phyloP scores from a whole-genome alignment of 1,140 invertebrate species.

The Chionoecetes opilio region DNA sequence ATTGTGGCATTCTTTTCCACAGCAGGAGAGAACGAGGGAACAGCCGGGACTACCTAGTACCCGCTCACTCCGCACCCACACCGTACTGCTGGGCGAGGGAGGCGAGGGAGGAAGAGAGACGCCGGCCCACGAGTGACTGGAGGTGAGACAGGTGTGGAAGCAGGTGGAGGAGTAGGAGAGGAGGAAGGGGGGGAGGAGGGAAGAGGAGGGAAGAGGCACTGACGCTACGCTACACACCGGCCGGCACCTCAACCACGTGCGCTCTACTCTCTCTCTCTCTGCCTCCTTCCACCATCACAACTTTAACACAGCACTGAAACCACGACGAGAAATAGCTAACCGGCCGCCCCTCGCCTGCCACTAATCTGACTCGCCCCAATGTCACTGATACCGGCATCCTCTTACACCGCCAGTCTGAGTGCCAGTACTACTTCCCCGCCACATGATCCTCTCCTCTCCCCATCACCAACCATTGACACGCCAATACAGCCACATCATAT shows the following conservation, averaged over 20 bases:
- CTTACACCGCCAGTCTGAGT: too few relatives aligned
- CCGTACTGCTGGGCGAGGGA: not conserved
- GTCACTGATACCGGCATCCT: too few relatives aligned
- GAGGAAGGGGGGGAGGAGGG: not conserved
- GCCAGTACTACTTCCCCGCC: too few relatives aligned
- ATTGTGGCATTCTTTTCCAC: not conserved
- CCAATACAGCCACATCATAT: too few relatives aligned
- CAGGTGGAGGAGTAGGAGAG: not conserved
- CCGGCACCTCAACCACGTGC: not conserved
- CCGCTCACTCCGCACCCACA: not conserved
- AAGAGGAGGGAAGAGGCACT: not conserved
- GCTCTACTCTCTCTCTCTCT: not conserved
- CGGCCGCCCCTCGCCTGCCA: too few relatives aligned
- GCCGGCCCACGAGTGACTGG: not conserved
- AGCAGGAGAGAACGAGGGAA: not conserved
- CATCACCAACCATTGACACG: too few relatives aligned
- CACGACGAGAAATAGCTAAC: too few relatives aligned
- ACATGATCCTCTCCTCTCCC: too few relatives aligned
- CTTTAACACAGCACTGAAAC: too few relatives aligned
- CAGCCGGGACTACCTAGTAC: not conserved
- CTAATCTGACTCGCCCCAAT: too few relatives aligned
- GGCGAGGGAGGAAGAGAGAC: not conserved
- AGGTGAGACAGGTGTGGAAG: not conserved
- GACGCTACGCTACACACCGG: not conserved
- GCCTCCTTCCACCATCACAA: not conserved